Base-by-base conservation (phyloP, 2,888 invertebrate species). In the Diplazon laetatorius region DNA sequence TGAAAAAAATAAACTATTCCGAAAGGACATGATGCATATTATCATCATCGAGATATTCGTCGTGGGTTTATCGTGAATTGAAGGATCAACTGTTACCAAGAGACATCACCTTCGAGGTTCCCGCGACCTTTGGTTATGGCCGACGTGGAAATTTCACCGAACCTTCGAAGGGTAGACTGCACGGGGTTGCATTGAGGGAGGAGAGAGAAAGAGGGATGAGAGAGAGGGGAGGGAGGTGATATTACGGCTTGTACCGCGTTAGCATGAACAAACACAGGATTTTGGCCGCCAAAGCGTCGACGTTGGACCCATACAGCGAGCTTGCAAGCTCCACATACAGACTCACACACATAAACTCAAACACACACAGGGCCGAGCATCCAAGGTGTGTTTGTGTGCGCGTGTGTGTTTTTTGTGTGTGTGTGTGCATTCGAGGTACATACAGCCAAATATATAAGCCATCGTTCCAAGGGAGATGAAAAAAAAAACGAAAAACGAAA, bases 221-320 rank as follows among this genome's bases (percentile, higher is more conserved):
- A 46, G 46, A 20, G 48, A 16, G 16, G 18, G 14, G 37, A 30
- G 18, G 73, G 83, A 83, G 80, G 82, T 84, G 85, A 86, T 88
- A 88, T 86, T 87, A 85, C 84, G 83, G 85, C 85, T 81, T 85
- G 87, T 87, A 85, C 83, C 83, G 75, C 85, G 84, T 88, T 88
- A 87, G 87, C 87, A 88, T 88, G 86, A 85, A 85, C 85, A 88
- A 88, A 88, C 85, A 86, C 80, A 48, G 81, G 82, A 42, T 69
- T 66, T 59, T 46, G 60, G 44, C 70, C 52, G 59, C 39, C 20
- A 60, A 60, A 73, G 65, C 69, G 60, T 59, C 69, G 70, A 59
- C 16, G 62, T 48, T 68, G 55, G 39, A 25, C 62, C 22, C 16
- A 25, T 62, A 35, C 52, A 39, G 52, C 73, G 59, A 72, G 52